Conservation (phyloP, 2,888 invertebrate species). For the Hemaris fuciformis region DNA sequence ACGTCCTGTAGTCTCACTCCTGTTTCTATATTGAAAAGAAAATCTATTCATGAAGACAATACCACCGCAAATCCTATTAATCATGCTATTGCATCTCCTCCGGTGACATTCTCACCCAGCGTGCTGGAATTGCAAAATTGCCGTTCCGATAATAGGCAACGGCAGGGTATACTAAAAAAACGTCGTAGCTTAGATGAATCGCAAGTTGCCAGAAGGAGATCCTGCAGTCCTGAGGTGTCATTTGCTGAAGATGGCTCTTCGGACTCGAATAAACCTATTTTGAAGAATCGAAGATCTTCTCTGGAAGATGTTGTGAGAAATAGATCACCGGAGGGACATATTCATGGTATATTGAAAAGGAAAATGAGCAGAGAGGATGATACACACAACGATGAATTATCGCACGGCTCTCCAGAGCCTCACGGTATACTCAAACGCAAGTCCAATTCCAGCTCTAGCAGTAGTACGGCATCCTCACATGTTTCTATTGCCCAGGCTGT, state of each 20-base stretch:
- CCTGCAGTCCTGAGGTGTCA: conserved; percentile 86
- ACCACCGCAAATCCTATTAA: conserved; percentile 72
- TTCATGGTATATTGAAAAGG: conserved; percentile 86
- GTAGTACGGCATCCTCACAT: conserved; percentile 83
- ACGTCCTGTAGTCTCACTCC: conserved; percentile 69
- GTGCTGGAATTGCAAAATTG: conserved; percentile 85
- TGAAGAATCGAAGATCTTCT: conserved; percentile 86
- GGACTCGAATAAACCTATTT: conserved; percentile 84
- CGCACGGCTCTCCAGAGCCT: conserved; percentile 84
- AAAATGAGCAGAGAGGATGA: conserved; percentile 85
- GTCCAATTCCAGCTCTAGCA: conserved; percentile 86
- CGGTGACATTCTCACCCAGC: conserved; percentile 90
- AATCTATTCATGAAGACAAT: conserved; percentile 80
- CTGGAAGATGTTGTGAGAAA: conserved; percentile 85
- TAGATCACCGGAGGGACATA: conserved; percentile 84
- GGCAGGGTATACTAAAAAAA: conserved; percentile 91
- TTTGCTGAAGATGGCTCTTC: conserved; percentile 78
- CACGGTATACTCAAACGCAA: conserved; percentile 91
- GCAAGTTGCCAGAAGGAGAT: conserved; percentile 85
- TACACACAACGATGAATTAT: conserved; percentile 82
- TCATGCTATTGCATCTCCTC: conserved; percentile 83
- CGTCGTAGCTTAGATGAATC: conserved; percentile 91
- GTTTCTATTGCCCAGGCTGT: conserved; percentile 86
- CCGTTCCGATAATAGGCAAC: conserved; percentile 78
- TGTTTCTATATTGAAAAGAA: conserved; percentile 87